Evolutionary conservation across 2,888 invertebrate genomes (phyloP).

Genomic region (Sarcophaga rosellei): DNA sequence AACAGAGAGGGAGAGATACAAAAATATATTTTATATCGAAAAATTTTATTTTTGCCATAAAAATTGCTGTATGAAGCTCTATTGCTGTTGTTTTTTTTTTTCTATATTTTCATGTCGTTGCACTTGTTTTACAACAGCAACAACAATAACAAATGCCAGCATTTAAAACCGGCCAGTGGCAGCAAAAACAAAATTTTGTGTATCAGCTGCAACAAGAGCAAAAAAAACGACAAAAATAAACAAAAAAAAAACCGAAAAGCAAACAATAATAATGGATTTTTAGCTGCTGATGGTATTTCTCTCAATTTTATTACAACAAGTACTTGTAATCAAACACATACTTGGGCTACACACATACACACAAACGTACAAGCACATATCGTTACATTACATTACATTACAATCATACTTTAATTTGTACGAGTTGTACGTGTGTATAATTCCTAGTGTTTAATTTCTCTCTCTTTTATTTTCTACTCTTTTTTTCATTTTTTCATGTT

Average conservation of each 20-base stretch:
- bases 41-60: conserved; percentile 15
- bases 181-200: too few species aligned
- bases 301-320: conserved; percentile 48
- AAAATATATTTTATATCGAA: too few species aligned
- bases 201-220: neutral
- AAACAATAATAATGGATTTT: conserved; percentile 59
- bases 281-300: conserved; percentile 28
- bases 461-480: neutral
- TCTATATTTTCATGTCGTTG: conserved; percentile 32
- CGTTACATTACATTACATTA: conserved; percentile 19
- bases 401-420: neutral
- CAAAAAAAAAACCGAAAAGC: conserved; percentile 36
- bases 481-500: too few species aligned
- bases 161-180: too few species aligned
- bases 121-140: conserved; percentile 15
- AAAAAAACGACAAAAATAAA: conserved; percentile 6
- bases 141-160: neutral
- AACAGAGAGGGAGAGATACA: too few species aligned
- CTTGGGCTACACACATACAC: neutral
- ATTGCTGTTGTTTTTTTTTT: too few species aligned
- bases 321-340: conserved; percentile 7
- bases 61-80: neutral
- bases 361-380: neutral
- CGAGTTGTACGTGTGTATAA: too few species aligned
- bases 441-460: neutral